Evolutionary conservation across 1,140 invertebrate species (phyloP), one percentile per base, ranked within the genome.

Genomic region (Achatina immaculata): DNA sequence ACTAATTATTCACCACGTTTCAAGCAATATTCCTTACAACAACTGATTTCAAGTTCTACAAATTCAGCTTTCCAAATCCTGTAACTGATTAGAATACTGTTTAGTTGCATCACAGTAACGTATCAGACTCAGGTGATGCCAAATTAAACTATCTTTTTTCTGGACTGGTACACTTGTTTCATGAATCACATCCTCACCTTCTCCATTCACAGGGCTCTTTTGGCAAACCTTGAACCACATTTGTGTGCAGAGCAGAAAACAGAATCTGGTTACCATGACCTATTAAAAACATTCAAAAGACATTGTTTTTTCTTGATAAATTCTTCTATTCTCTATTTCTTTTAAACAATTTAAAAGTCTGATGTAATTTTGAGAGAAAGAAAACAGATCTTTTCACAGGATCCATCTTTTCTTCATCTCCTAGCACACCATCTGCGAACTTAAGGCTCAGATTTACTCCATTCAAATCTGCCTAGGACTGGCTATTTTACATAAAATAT

Each of bases 151-250:
- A 6, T 71, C 2, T 51, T 71, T 51, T 36, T 45, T 9, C 24
- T 40, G 48, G 24, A 28, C n/a, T 45, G 42, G n/a, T n/a, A n/a
- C n/a, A n/a, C n/a, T n/a, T n/a, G n/a, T n/a, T n/a, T n/a, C n/a
- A n/a, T n/a, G n/a, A n/a, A n/a, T n/a, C 51, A 31, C 16, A 77
- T 48, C 7, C 42, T 76, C 85, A 96, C 87, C 97, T 94, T 85
- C 95, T 94, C 96, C 96, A 98, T 92, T 99, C 97, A 85, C 95
- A 95, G 0, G 94, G 93, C 88, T 98, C 96, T 86, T 95, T 93
- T 11, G 96, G 95, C 80, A 99, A 94, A 14, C 95, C 94, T 88
- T 96, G 94, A 1, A 94, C 90, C 36, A 98, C 92, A 76, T 93
- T 93, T 38, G 94, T 92, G 89, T 96, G 95, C 83, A 98, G 92